phyloP scores from a whole-genome alignment of 2,888 invertebrate genomes.

The Mesochorus sp. region DNA sequence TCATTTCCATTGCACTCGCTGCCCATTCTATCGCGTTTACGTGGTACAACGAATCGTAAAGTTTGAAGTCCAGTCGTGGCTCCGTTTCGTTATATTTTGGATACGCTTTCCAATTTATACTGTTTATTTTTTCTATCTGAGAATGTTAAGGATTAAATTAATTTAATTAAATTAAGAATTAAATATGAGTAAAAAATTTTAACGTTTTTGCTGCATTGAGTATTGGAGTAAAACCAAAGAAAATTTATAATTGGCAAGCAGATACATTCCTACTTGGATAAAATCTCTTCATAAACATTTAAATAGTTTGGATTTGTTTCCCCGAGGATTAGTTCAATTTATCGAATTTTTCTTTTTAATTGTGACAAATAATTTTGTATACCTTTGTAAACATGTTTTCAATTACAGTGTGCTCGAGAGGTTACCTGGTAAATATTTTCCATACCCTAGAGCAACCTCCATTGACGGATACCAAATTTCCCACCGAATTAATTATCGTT shows the following conservation, averaged over 20 bases:
- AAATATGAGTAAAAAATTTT: background rate
- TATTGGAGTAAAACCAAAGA: too few species aligned
- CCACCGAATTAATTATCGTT: conserved; percentile 82
- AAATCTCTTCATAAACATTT: too few species aligned
- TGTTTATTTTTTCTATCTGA: conserved; percentile 73
- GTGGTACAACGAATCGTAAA: conserved; percentile 84
- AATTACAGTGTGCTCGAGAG: conserved; percentile 81
- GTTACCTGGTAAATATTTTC: conserved; percentile 84
- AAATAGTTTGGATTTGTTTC: too few species aligned
- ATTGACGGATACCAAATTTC: conserved; percentile 78
- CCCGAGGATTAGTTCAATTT: too few species aligned
- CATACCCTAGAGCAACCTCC: conserved; percentile 80
- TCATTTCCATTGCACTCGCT: conserved; percentile 88
- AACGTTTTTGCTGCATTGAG: background rate
- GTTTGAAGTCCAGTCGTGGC: conserved; percentile 80
- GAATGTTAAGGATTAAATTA: conserved; percentile 18
- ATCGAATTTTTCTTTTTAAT: too few species aligned
- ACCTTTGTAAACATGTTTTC: conserved; percentile 82
- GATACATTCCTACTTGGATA: too few species aligned
- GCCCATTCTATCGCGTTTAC: conserved; percentile 86
- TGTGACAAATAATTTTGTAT: conserved; percentile 24
- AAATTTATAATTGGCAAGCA: too few species aligned
- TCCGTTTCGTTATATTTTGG: conserved; percentile 82
- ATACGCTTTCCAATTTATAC: conserved; percentile 84
- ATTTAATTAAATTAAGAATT: background rate